Evolutionary conservation across 2,888 invertebrate genomes (phyloP), one percentile per base, ranked within the genome.

Genomic region (Meteorus colon): DNA sequence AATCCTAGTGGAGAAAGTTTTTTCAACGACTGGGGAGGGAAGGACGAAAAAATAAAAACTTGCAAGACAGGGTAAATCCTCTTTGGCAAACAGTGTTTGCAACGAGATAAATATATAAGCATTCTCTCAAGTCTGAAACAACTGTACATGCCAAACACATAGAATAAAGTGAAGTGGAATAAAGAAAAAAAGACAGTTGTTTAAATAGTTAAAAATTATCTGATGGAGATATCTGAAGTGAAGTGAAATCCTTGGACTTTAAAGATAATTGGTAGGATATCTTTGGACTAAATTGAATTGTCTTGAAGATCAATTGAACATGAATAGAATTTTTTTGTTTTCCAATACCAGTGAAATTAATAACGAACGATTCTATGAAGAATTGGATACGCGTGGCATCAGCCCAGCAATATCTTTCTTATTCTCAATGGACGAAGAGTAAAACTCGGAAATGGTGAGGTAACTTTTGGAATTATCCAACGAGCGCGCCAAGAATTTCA

Each of bases 381-480:
- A 63, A 63, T 31, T 31, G 16, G 29, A 62, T 31, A n/a, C 63
- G n/a, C 34, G 63, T 31, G 29, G 24, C 59, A 27, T 4, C 10
- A 31, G n/a, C 31, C 16, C 14, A 63, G 31, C n/a, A 31, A n/a
- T 63, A 63, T 63, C 34, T 63, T 8, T n/a, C 48, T 48, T 48
- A n/a, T 48, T 48, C 48, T 48, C 48, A 48, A 48, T 48, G 48
- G 4, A 48, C 16, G 48, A 12, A 1, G 48, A 16, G 48, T 16
- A 48, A n/a, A 48, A 48, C 48, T 48, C 16, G 16, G 48, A 34
- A 19, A 14, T 34, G 27, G 34, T 63, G 34, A 31, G 31, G 34
- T 29, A 63, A 63, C 63, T 63, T 63, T 63, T 29, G 63, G 34
- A 63, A 63, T 63, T 63, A 63, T 63, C 63, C 63, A 63, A 63